Conservation (phyloP, 2,797 vertebrate genomes). For the Chromis chromis region DNA sequence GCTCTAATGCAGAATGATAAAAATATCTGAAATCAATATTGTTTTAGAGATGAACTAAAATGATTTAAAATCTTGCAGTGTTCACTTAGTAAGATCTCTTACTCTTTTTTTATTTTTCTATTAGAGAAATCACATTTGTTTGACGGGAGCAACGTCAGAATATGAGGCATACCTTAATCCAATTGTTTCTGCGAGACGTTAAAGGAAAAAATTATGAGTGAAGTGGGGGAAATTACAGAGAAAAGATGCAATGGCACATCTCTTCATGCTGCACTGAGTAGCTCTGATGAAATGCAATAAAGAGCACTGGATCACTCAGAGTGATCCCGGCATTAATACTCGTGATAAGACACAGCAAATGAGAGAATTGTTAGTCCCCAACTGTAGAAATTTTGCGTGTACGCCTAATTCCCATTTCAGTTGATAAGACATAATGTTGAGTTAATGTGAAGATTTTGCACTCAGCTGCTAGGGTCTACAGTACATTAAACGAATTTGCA, state of each 20-base stretch:
- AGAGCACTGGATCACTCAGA: slow-evolving; percentile 59
- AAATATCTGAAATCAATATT: not conserved
- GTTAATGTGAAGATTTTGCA: slow-evolving; percentile 56
- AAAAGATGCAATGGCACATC: slow-evolving; percentile 76
- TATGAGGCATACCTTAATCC: slow-evolving; percentile 59
- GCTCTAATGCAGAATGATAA: not conserved
- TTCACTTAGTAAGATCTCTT: slow-evolving; percentile 8
- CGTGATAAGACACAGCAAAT: slow-evolving; percentile 70
- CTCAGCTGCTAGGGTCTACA: slow-evolving; percentile 28
- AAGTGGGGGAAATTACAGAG: slow-evolving; percentile 56
- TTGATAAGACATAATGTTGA: slow-evolving; percentile 59
- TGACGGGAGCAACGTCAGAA: slow-evolving; percentile 47
- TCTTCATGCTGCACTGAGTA: slow-evolving; percentile 59
- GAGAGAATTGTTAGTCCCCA: slow-evolving; percentile 70
- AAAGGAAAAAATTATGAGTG: slow-evolving; percentile 37
- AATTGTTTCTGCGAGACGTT: slow-evolving; percentile 54
- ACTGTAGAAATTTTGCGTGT: slow-evolving; percentile 63
- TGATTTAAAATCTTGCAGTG: not conserved
- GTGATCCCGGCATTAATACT: slow-evolving; percentile 77
- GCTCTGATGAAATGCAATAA: slow-evolving; percentile 57
- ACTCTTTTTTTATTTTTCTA: slow-evolving; percentile 8
- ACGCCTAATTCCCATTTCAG: slow-evolving; percentile 59
- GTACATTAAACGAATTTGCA: slow-evolving; percentile 56
- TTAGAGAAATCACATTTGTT: slow-evolving; percentile 40
- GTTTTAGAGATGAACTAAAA: not conserved